Evolutionary conservation across 1,140 invertebrate species (phyloP), one percentile per base, ranked within the genome.

Genomic region (Procambarus virginalis): DNA sequence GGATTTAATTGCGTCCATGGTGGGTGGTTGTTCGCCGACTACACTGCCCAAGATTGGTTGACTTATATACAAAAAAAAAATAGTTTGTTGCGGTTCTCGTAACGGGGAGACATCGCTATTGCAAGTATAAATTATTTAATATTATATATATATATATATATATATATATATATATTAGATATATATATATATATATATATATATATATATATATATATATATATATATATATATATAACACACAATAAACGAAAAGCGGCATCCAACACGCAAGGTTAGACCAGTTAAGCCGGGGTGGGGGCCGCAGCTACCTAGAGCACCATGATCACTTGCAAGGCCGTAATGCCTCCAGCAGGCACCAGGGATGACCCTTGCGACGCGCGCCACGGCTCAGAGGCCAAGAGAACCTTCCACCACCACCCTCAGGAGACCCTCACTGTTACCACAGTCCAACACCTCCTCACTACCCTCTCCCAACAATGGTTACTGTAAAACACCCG

Each of bases 401-500:
- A n/a, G 76, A 49, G 60, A 79, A 48, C 85, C 8, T 80, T 51
- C 76, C 76, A 12, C 58, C 77, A 45, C 76, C 81, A 34, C 81
- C 81, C 81, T 83, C 34, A 86, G 77, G 77, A 80, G 85, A 51
- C 34, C 55, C 49, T 51, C 85, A 86, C 85, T 86, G 85, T 86
- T 86, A 51, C 85, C 85, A 86, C 85, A 80, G 34, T 10, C 85
- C 46, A 58, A 48, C 77, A 34, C 76, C 51, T 20, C 51, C 77
- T 20, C 77, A 80, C 55, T 60, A n/a, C 34, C 58, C 34, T n/a
- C 17, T n/a, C 3, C 51, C 20, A 48, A 9, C 70, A 84, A 10
- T 17, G 17, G 60, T 17, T 64, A 20, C 12, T 17, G 4, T 20
- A 64, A 64, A 64, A 64, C 60, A 64, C 60, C 60, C 8, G 60